phyloP scores from a whole-genome alignment of 92 coral and sea anemone species.

The Paragorgia papillata region DNA sequence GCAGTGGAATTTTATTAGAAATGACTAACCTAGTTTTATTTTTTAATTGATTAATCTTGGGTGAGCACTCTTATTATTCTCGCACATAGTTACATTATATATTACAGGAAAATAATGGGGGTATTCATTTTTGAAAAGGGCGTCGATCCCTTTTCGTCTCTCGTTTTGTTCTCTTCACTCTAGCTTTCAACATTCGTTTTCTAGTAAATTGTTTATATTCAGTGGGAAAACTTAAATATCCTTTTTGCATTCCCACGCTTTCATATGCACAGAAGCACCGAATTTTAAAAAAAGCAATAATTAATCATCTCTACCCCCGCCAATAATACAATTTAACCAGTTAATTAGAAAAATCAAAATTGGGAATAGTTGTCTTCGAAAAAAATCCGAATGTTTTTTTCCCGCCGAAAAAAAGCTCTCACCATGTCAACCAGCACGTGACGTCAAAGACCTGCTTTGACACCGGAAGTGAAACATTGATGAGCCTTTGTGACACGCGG shows the following conservation, averaged over 20 bases:
- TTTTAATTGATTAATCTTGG: slow-evolving; percentile 27
- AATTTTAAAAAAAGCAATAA: slow-evolving; percentile 13
- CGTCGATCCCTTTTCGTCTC: background rate
- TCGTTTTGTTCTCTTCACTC: too few species aligned
- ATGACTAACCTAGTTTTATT: slow-evolving; percentile 18
- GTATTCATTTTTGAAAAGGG: slow-evolving; percentile 10
- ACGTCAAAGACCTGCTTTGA: slow-evolving; percentile 24
- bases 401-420: background rate
- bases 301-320: background rate
- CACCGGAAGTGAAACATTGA: slow-evolving; percentile 26
- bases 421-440: slow-evolving; percentile 31
- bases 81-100: slow-evolving; percentile 12
- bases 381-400: background rate
- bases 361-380: slow-evolving; percentile 4
- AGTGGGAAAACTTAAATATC: background rate
- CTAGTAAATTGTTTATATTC: background rate
- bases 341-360: slow-evolving; percentile 2
- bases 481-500: background rate
- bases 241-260: background rate
- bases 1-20: slow-evolving; percentile 14
- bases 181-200: too few species aligned
- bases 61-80: slow-evolving; percentile 10
- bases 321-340: background rate
- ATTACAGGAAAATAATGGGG: slow-evolving; percentile 36
- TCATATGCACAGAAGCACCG: background rate